These are phyloP conservation scores for Lycopodina hypogea DNA, from an alignment of 37 sponge, comb jelly and placozoan species.

Conservation along the genomic window DNA sequence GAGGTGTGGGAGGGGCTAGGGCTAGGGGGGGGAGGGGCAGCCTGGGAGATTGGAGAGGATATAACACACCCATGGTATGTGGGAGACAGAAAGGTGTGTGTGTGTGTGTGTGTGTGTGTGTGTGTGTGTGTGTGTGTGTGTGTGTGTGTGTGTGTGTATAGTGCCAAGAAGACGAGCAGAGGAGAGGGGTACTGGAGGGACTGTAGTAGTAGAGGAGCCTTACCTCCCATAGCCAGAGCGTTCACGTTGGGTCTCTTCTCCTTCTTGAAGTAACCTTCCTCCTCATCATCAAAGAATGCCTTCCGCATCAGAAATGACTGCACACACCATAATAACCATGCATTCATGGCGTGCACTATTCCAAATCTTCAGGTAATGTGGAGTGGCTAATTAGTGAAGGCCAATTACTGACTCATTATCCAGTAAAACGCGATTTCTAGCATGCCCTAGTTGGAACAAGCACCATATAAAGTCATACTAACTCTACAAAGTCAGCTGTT, in stretches of 20 bases:
- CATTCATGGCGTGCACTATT: background rate
- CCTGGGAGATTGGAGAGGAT: background rate
- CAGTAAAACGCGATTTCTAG: no score
- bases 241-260: constrained; percentile 47
- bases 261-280: constrained; percentile 84
- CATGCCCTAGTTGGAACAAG: no score
- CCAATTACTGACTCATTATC: background rate
- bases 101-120: no score
- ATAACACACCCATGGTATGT: background rate
- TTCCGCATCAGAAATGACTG: constrained; percentile 88
- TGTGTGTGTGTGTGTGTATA: no score
- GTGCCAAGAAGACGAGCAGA: no score
- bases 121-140: no score
- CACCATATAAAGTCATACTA: no score
- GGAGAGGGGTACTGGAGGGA: no score
- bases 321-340: background rate
- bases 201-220: no score
- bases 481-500: no score
- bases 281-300: constrained; percentile 83
- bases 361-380: background rate
- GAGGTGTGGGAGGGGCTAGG: background rate
- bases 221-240: constrained; percentile 84
- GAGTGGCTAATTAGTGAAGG: no score
- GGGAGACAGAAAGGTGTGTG: background rate
- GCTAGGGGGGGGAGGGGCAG: background rate